phyloP scores from a whole-genome alignment of 2,113 vertebrate genomes.

The Catharus bicknelli region DNA sequence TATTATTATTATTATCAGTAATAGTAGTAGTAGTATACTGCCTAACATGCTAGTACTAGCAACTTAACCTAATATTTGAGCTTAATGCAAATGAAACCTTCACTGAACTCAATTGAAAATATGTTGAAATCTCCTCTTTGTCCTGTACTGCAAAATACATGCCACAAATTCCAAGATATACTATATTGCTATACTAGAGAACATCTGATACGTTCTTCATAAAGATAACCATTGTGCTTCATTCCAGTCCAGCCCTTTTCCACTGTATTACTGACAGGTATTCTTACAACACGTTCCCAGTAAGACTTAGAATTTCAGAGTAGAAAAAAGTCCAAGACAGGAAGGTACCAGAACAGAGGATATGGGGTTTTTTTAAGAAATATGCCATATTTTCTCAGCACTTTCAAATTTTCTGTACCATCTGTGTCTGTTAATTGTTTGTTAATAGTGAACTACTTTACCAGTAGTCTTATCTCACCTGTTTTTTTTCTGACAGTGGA shows the following conservation, averaged over 20 bases:
- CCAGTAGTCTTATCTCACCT: not conserved
- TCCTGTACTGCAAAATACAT: not conserved
- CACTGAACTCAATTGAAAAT: rapidly evolving
- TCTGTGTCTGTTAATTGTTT: not conserved
- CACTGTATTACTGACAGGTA: rapidly evolving
- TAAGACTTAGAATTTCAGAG: not conserved
- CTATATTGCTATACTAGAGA: not conserved
- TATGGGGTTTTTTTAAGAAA: not conserved
- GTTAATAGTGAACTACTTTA: not conserved
- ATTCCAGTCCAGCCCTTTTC: not conserved
- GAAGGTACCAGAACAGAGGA: not conserved
- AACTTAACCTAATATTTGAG: not conserved
- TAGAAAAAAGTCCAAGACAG: not conserved
- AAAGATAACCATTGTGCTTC: not conserved
- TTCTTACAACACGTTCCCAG: not conserved
- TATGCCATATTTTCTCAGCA: rapidly evolving
- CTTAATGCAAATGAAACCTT: not conserved
- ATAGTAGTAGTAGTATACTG: not conserved
- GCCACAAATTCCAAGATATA: not conserved
- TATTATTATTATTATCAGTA: not conserved
- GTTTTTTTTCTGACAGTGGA: not conserved
- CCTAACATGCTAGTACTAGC: not conserved
- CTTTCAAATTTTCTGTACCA: not conserved
- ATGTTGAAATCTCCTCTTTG: rapidly evolving
- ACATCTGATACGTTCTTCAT: not conserved